Evolutionary conservation across 2,113 vertebrate species (phyloP).

Genomic region (Percopsis transmontana): DNA sequence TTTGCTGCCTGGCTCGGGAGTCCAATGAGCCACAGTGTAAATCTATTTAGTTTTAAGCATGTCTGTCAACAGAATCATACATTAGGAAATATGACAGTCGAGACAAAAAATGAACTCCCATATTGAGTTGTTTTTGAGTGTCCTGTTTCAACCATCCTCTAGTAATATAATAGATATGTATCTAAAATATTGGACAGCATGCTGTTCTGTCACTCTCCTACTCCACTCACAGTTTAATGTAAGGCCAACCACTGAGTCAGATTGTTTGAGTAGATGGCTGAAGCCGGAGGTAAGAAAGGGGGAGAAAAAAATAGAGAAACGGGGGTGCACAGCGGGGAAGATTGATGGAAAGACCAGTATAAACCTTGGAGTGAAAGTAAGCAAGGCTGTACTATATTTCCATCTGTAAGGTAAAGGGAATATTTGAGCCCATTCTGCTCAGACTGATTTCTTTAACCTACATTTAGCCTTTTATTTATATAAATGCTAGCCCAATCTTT

Average conservation of each 20-base stretch:
- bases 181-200: conserved; percentile 27
- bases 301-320: conserved; percentile 1
- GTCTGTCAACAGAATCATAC: conserved; percentile 14
- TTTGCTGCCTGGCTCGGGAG: background rate
- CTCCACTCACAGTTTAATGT: conserved; percentile 43
- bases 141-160: background rate
- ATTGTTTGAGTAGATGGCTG: conserved; percentile 42
- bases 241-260: background rate
- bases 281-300: conserved; percentile 5
- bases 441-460: background rate
- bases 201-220: conserved; percentile 24
- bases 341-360: conserved; percentile 56
- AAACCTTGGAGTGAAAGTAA: conserved; percentile 52
- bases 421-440: background rate
- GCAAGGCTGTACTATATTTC: conserved; percentile 30
- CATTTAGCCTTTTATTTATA: conserved; percentile 23
- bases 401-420: conserved; percentile 19
- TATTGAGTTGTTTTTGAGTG: background rate
- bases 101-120: background rate
- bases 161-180: conserved; percentile 23
- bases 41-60: conserved; percentile 2
- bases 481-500: conserved; percentile 7
- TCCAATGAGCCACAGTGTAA: background rate
- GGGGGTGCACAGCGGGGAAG: background rate
- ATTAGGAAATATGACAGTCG: background rate